Base-by-base conservation (phyloP, 37 sponge, comb jelly and placozoan species). In the Trichoplax adhaerens region DNA sequence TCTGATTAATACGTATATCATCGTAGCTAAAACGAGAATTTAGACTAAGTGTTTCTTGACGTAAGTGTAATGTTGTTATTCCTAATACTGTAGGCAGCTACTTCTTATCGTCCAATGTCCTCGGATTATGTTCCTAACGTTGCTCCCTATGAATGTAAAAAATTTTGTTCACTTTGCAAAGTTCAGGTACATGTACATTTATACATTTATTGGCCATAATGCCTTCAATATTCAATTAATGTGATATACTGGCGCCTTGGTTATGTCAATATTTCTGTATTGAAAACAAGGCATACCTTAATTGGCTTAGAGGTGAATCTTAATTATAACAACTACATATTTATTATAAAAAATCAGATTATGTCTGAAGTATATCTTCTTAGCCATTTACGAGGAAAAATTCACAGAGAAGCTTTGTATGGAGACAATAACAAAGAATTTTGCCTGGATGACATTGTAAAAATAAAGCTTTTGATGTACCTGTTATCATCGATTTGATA, bases 341-440 rank as follows among this genome's bases (percentile, higher is more conserved):
- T 29, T 29, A 29, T 29, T 29, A 29, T 29, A 29, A 29, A 29
- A 29, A 29, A 29, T 29, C 55, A 82, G 83, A 87, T 87, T 49
- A 58, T 87, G n/a, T 87, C 88, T 52, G 84, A 83, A 12, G 77
- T 87, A 56, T 87, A 87, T 65, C 72, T 83, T 48, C 50, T 83
- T 76, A 81, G 83, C 59, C 88, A 87, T 59, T 58, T 83, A 70
- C 57, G 84, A 7, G 83, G 88, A 0, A 74, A 72, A 66, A 74
- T 62, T 60, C 88, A 87, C 56, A 75, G 76, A 52, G 88, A 83
- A 64, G 78, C 79, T 54, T 50, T 80, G 53, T 29, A 29, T 29
- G 29, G 29, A 29, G 29, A 29, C 29, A 29, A 29, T 29, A 29
- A 29, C 29, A 29, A 29, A 29, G 29, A 29, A 29, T 29, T 29